phyloP scores from a whole-genome alignment of 2,888 invertebrate species.

The Cheilosia soror region DNA sequence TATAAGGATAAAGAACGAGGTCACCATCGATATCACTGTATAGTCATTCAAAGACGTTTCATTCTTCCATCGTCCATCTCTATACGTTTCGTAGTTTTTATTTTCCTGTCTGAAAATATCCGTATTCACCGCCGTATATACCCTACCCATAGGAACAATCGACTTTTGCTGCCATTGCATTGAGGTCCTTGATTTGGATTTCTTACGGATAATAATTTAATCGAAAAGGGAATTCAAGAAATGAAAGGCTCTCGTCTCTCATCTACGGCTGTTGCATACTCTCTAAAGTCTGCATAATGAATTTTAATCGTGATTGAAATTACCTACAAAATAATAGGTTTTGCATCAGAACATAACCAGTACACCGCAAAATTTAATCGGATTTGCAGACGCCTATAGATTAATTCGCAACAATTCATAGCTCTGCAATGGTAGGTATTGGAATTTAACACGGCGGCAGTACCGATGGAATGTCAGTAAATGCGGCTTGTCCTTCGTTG shows the following conservation, averaged over 20 bases:
- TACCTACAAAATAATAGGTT: neutral
- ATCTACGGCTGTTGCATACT: neutral
- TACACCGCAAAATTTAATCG: constrained; percentile 11
- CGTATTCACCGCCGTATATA: neutral
- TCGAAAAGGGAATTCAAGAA: neutral
- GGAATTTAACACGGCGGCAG: constrained; percentile 12
- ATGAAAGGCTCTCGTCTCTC: neutral
- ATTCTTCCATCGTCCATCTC: constrained; percentile 5
- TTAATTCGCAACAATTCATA: constrained; percentile 18
- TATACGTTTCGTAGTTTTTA: constrained; percentile 1
- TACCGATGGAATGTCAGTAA: constrained; percentile 7
- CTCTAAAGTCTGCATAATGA: neutral
- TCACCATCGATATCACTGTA: constrained; percentile 10
- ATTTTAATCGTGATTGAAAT: constrained; percentile 22
- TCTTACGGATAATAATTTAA: neutral
- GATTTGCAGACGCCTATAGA: constrained; percentile 2
- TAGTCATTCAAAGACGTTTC: constrained; percentile 14
- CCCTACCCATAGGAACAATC: neutral
- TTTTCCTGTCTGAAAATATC: neutral
- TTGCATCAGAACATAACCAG: neutral
- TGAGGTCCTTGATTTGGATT: neutral
- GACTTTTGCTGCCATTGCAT: neutral
- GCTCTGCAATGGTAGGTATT: neutral
- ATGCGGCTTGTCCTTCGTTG: neutral
- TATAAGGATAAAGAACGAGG: constrained; percentile 11